Conservation (phyloP, 2,113 vertebrate species). For the Aldabrachelys gigantea region DNA sequence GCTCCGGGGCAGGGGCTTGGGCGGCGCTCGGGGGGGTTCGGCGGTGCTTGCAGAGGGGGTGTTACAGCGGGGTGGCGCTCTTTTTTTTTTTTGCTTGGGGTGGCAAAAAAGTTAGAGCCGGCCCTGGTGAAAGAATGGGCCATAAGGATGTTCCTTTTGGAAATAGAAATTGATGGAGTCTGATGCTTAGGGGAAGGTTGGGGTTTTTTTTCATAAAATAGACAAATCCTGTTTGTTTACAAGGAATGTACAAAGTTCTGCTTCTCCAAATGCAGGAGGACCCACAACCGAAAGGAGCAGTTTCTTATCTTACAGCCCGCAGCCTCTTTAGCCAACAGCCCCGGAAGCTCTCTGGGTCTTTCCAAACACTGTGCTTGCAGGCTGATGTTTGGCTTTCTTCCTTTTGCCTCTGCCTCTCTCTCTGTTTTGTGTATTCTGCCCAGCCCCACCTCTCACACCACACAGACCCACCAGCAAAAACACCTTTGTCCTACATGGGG, state of each 20-base stretch:
- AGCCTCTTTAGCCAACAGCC: background rate
- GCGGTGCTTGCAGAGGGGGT: too few relatives aligned
- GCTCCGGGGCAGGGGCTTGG: too few relatives aligned
- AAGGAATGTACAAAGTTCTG: background rate
- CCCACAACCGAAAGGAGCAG: background rate
- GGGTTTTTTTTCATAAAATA: background rate
- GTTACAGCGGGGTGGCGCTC: too few relatives aligned
- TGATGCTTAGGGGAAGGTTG: background rate
- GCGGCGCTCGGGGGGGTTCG: too few relatives aligned
- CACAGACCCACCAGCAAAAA: background rate
- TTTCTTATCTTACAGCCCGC: background rate
- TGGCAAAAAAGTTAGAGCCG: too few relatives aligned
- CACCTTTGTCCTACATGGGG: background rate
- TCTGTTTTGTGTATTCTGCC: background rate
- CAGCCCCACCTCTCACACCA: background rate
- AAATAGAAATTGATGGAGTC: background rate
- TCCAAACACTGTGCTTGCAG: background rate
- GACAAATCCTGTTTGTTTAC: background rate
- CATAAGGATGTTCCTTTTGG: background rate
- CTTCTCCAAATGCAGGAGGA: background rate
- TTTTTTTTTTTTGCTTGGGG: too few relatives aligned
- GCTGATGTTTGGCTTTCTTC: background rate
- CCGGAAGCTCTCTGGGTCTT: background rate
- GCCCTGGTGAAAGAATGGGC: background rate
- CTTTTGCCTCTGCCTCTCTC: background rate